These are phyloP conservation scores for Enteromius radiatus DNA, from an alignment of 2,797 vertebrate genomes.

Conservation along the genomic window DNA sequence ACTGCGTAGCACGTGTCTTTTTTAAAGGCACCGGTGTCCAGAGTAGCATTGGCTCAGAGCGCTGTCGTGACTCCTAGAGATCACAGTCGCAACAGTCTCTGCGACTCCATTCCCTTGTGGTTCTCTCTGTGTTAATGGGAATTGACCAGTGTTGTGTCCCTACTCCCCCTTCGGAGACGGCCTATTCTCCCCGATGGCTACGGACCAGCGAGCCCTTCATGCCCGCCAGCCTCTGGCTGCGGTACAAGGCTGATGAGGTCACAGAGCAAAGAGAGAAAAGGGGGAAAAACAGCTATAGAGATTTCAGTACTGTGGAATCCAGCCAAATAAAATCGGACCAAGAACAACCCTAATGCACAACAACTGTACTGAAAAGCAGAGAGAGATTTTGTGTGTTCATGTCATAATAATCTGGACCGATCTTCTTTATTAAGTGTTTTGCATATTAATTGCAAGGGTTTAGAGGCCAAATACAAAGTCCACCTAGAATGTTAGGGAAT, in stretches of 20 bases:
- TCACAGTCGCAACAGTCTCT: constrained; percentile 49
- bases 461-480: neutral
- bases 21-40: constrained; percentile 58
- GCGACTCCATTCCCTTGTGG: constrained; percentile 57
- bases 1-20: constrained; percentile 56
- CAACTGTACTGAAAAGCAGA: constrained; percentile 20
- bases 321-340: constrained; percentile 22
- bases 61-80: constrained; percentile 54
- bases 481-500: neutral
- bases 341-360: constrained; percentile 28
- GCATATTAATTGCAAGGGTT: constrained; percentile 6
- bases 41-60: constrained; percentile 55
- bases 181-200: constrained; percentile 50
- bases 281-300: constrained; percentile 15
- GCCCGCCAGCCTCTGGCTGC: constrained; percentile 22
- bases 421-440: constrained; percentile 3
- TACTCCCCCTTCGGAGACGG: constrained; percentile 50
- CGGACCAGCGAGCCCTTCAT: constrained; percentile 42
- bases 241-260: constrained; percentile 50
- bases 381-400: constrained; percentile 6
- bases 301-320: constrained; percentile 22
- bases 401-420: constrained; percentile 5
- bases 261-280: constrained; percentile 25
- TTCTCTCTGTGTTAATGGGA: constrained; percentile 72
- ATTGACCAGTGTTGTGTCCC: constrained; percentile 71